These are phyloP conservation scores for Drosophila albomicans DNA, from an alignment of 1,140 invertebrate genomes.

Conservation along the genomic window DNA sequence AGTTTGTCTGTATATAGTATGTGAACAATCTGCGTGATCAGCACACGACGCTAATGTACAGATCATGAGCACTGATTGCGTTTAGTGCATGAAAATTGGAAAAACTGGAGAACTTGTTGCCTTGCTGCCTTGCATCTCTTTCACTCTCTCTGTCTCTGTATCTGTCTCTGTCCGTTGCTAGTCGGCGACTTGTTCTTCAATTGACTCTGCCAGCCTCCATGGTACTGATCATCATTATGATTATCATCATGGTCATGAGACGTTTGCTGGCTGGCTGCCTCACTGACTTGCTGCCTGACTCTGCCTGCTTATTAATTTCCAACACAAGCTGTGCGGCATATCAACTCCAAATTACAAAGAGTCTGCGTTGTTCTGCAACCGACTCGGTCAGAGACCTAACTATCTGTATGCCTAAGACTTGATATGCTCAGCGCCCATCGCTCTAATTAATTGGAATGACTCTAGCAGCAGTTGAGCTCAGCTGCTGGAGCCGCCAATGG, in stretches of 20 bases:
- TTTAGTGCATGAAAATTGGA: slow-evolving; percentile 80
- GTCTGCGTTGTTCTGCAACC: slow-evolving; percentile 53
- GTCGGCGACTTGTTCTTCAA: slow-evolving; percentile 57
- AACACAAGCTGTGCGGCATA: slow-evolving; percentile 67
- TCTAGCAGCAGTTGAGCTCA: not conserved
- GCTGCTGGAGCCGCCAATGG: slow-evolving; percentile 31
- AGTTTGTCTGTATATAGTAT: slow-evolving; percentile 8
- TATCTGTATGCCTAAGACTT: not conserved
- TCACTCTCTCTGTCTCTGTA: not conserved
- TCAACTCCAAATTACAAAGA: slow-evolving; percentile 80
- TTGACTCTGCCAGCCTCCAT: slow-evolving; percentile 37
- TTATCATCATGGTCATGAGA: slow-evolving; percentile 25
- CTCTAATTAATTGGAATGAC: slow-evolving; percentile 75
- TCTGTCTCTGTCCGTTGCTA: not conserved
- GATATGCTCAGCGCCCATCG: slow-evolving; percentile 30
- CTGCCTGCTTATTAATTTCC: slow-evolving; percentile 73
- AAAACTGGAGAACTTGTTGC: slow-evolving; percentile 62
- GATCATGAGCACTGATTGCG: slow-evolving; percentile 82
- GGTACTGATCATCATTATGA: slow-evolving; percentile 47
- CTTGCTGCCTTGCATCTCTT: slow-evolving; percentile 1
- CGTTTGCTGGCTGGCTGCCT: slow-evolving; percentile 24
- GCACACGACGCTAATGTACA: slow-evolving; percentile 82
- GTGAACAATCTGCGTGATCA: slow-evolving; percentile 77
- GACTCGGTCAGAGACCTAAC: slow-evolving; percentile 45
- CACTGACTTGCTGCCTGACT: not conserved